Conservation (phyloP, 2,888 invertebrate species). For the Rhagium mordax region DNA sequence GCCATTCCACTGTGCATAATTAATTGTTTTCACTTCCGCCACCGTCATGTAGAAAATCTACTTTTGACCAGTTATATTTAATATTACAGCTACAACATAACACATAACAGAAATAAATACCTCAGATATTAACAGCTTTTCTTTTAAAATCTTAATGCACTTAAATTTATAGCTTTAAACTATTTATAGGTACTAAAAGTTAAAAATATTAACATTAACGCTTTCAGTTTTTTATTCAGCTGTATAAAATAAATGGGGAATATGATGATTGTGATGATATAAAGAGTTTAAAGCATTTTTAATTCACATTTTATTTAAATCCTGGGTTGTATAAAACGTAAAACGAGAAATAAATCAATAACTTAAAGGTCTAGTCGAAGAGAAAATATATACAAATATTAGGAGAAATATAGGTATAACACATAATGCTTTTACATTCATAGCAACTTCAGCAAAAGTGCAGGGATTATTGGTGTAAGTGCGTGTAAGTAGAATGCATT, state of each 20-base stretch:
- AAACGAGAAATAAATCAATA: no score
- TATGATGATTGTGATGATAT: neutral
- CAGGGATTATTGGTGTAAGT: no score
- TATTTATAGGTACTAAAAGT: conserved; percentile 20
- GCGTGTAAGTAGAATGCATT: no score
- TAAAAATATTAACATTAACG: conserved; percentile 6
- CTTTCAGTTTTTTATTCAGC: neutral
- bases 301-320: neutral
- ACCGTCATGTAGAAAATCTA: neutral
- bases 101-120: no score
- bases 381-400: no score
- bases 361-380: no score
- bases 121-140: conserved; percentile 11
- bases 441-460: no score
- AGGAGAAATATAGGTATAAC: no score
- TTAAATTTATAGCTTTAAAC: conserved; percentile 18
- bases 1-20: neutral
- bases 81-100: conserved; percentile 14
- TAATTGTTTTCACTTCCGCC: neutral
- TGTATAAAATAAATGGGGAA: neutral
- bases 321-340: no score
- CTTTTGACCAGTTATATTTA: conserved; percentile 9
- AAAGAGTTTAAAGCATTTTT: neutral
- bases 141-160: conserved; percentile 19
- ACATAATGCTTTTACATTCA: no score